A percentile compares a stretch with the other conserved stretches of the same genome.
Conservation (phyloP, 2,888 invertebrate genomes). For the Argyresthia goedartella region DNA sequence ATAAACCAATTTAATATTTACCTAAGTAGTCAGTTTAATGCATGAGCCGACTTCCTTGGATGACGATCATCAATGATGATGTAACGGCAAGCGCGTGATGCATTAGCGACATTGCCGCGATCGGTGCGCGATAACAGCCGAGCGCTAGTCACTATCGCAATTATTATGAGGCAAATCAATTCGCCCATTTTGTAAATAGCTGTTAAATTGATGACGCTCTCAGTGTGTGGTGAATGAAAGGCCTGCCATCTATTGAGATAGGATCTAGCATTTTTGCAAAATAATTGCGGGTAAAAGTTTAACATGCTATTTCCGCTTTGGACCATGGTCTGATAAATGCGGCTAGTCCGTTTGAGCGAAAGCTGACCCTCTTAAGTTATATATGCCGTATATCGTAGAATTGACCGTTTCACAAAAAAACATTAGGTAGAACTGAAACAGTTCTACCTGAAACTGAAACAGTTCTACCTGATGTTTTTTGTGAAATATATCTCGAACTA, state of each 20-base stretch:
- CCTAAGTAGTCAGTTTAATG: not conserved
- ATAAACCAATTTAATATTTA: not conserved
- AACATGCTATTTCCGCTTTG: too few relatives aligned
- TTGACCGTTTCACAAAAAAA: too few relatives aligned
- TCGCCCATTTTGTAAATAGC: not conserved
- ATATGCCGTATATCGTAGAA: too few relatives aligned
- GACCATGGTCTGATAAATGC: too few relatives aligned
- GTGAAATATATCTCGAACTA: too few relatives aligned
- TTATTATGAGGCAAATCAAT: not conserved
- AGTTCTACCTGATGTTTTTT: too few relatives aligned
- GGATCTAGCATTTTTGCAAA: too few relatives aligned
- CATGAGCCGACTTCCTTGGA: not conserved
- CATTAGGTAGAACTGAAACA: too few relatives aligned
- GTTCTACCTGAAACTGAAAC: too few relatives aligned
- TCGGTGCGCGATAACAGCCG: slow-evolving; percentile 33
- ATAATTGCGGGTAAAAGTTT: too few relatives aligned
- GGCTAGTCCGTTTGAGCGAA: too few relatives aligned
- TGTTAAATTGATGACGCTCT: not conserved
- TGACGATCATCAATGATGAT: slow-evolving; percentile 15
- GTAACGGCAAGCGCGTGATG: slow-evolving; percentile 64
- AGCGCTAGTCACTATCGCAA: not conserved
- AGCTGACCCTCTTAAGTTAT: too few relatives aligned
- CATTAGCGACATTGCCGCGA: slow-evolving; percentile 36
- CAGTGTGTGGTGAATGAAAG: not conserved
- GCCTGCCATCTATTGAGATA: not conserved